These are phyloP conservation scores for Proctacanthus coquilletti DNA, from an alignment of 1,140 invertebrate species.

Conservation along the genomic window DNA sequence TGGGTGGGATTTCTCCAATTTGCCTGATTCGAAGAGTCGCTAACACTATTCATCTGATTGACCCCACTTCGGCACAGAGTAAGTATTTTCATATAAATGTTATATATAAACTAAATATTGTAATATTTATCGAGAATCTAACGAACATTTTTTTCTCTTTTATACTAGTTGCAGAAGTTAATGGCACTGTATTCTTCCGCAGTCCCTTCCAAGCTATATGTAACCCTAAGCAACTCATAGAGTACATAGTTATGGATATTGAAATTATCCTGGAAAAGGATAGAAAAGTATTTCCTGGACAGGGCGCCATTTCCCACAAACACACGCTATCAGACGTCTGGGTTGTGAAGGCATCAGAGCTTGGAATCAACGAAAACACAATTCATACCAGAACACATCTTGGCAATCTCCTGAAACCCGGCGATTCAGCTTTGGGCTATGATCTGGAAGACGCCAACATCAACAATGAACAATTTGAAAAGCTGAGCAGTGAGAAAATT, in stretches of 20 bases:
- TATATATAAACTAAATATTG: neutral
- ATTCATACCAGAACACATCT: slow-evolving; percentile 85
- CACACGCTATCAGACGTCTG: slow-evolving; percentile 88
- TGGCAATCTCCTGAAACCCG: slow-evolving; percentile 82
- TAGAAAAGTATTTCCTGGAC: slow-evolving; percentile 63
- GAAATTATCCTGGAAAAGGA: slow-evolving; percentile 69
- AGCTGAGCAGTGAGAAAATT: slow-evolving; percentile 50
- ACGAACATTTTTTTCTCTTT: slow-evolving; percentile 4
- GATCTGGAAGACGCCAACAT: slow-evolving; percentile 78
- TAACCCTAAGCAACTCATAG: slow-evolving; percentile 76
- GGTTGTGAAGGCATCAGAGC: slow-evolving; percentile 77
- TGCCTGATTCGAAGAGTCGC: slow-evolving; percentile 83
- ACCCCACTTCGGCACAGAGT: slow-evolving; percentile 84
- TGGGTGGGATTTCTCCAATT: slow-evolving; percentile 85
- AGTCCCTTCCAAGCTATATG: slow-evolving; percentile 74
- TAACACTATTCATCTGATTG: slow-evolving; percentile 81
- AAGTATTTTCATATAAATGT: slow-evolving; percentile 17
- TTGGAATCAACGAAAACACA: slow-evolving; percentile 68
- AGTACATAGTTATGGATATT: slow-evolving; percentile 93
- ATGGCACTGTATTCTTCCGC: slow-evolving; percentile 66
- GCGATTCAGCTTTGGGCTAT: slow-evolving; percentile 88
- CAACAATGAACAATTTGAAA: slow-evolving; percentile 79
- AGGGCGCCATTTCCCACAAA: slow-evolving; percentile 70
- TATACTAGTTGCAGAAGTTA: slow-evolving; percentile 67
- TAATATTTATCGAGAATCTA: too few species aligned